Percentiles rank a stretch among this genome's conserved stretches.
Conservation (phyloP, 2,113 vertebrate species). For the Corythoichthys intestinalis region DNA sequence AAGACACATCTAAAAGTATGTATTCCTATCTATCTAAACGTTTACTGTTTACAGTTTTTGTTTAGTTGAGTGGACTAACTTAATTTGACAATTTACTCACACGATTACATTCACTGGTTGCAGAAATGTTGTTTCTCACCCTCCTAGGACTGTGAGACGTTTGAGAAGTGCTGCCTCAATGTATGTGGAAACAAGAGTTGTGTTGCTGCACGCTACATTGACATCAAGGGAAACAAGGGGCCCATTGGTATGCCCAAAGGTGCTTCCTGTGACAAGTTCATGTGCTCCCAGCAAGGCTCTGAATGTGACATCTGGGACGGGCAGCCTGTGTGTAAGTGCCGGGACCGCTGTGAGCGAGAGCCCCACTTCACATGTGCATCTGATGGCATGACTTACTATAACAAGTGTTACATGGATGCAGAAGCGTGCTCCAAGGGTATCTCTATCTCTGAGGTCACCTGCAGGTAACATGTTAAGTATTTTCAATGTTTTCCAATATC, state of each 20-base stretch:
- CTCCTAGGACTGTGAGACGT: constrained; percentile 88
- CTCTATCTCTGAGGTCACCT: constrained; percentile 88
- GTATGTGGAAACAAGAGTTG: constrained; percentile 97
- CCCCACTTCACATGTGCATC: constrained; percentile 96
- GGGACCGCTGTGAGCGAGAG: constrained; percentile 93
- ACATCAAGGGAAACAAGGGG: constrained; percentile 86
- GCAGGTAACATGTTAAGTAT: constrained; percentile 79
- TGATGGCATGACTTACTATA: constrained; percentile 96
- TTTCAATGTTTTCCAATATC: constrained; percentile 47
- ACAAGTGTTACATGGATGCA: constrained; percentile 98
- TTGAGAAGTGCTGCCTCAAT: constrained; percentile 96
- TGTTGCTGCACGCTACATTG: constrained; percentile 90
- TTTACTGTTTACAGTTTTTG: background rate
- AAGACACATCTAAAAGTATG: background rate
- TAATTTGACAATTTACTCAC: background rate
- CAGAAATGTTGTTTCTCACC: constrained; percentile 13
- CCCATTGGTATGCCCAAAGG: constrained; percentile 90
- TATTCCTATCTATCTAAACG: background rate
- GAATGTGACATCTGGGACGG: constrained; percentile 98
- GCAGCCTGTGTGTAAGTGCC: constrained; percentile 95
- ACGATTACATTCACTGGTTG: background rate
- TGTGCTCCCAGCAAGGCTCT: constrained; percentile 95
- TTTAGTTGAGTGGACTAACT: background rate
- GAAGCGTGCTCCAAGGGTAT: constrained; percentile 95
- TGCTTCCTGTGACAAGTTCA: constrained; percentile 91